These are phyloP conservation scores for Chiloscyllium punctatum DNA, from an alignment of 2,797 vertebrate genomes.

Conservation along the genomic window DNA sequence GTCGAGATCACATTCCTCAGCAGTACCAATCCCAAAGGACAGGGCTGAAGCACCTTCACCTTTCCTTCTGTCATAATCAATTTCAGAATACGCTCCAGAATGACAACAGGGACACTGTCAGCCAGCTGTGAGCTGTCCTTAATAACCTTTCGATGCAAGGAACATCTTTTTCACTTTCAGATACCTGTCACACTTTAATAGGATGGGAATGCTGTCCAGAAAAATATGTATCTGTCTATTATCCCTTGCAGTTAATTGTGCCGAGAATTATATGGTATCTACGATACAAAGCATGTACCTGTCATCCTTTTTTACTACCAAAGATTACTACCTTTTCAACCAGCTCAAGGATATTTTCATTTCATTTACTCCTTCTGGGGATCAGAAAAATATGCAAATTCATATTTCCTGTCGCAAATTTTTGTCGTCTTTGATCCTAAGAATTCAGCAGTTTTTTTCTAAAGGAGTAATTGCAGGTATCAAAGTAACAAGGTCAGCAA, in stretches of 20 bases:
- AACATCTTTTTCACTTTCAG: constrained; percentile 11
- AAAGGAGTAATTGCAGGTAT: not conserved
- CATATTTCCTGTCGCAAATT: not conserved
- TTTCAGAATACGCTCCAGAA: constrained; percentile 40
- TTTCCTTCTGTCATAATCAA: constrained; percentile 42
- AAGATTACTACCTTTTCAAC: not conserved
- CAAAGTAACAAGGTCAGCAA: not conserved
- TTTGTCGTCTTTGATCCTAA: not conserved
- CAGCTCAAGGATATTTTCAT: not conserved
- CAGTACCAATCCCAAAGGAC: constrained; percentile 41
- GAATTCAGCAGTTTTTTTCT: not conserved
- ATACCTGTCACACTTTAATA: constrained; percentile 17
- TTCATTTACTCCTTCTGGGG: not conserved
- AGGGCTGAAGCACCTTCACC: constrained; percentile 42
- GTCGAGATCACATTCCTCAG: constrained; percentile 41
- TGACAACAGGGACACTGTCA: constrained; percentile 43
- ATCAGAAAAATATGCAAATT: not conserved
- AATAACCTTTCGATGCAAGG: constrained; percentile 29
- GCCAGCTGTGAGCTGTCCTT: constrained; percentile 25
- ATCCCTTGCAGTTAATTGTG: constrained; percentile 5
- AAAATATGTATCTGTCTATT: not conserved
- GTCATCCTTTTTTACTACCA: not conserved
- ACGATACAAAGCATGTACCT: not conserved
- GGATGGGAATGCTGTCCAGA: constrained; percentile 6
- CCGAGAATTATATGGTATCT: not conserved